Conservation (phyloP, 2,113 vertebrate genomes). For the Terrapene triunguis region DNA sequence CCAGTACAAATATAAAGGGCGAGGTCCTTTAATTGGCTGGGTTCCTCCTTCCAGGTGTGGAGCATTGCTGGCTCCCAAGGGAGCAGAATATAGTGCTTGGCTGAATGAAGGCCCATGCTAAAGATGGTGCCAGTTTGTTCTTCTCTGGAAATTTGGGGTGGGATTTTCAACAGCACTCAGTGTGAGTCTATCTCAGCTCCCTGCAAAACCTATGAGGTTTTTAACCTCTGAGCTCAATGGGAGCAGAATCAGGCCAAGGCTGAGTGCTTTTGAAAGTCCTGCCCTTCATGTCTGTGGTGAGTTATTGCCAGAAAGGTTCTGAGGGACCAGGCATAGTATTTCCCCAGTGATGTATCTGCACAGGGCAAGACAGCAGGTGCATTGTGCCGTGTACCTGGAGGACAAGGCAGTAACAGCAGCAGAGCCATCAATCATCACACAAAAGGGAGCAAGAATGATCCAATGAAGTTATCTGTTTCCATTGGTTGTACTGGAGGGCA, state of each 20-base stretch:
- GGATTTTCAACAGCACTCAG: not conserved
- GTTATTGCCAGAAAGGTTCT: not conserved
- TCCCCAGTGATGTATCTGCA: not conserved
- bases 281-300: not conserved
- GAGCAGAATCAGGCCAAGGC: not conserved
- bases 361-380: not conserved
- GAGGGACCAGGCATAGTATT: not conserved
- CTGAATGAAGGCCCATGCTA: not conserved
- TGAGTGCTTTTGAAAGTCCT: not conserved
- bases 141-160: not conserved
- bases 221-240: not conserved
- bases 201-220: not conserved
- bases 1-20: not conserved
- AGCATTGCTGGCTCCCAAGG: not conserved
- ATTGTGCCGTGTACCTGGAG: not conserved
- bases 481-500: not conserved
- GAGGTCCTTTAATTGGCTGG: not conserved
- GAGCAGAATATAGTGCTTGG: not conserved
- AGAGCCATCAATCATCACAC: not conserved
- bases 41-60: not conserved
- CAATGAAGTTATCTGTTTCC: rapidly evolving
- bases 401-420: not conserved
- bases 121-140: not conserved
- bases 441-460: not conserved
- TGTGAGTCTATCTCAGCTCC: not conserved